Evolutionary conservation across 2,113 vertebrate genomes (phyloP).

Genomic region (Scatophagus argus): DNA sequence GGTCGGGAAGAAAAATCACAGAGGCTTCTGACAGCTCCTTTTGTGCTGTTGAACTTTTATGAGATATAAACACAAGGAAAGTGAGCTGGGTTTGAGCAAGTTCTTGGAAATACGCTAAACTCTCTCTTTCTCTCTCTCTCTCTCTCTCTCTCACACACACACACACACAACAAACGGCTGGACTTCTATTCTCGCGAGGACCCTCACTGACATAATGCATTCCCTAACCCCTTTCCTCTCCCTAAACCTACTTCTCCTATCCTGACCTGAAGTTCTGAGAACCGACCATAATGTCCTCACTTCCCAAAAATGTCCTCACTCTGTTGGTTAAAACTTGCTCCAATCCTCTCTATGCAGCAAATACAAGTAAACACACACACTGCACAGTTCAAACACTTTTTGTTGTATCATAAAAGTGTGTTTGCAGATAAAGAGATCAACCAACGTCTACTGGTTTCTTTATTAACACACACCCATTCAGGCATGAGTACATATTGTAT

Average conservation of each 20-base stretch:
- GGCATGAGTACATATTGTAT: constrained; percentile 38
- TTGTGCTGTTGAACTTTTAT: constrained; percentile 59
- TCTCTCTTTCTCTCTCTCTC: constrained; percentile 2
- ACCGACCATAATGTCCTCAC: too few relatives aligned
- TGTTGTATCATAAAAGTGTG: constrained; percentile 56
- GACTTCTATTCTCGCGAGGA: too few relatives aligned
- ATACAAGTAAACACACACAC: neutral
- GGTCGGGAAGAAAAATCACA: constrained; percentile 38
- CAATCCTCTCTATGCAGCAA: too few relatives aligned
- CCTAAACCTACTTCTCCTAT: too few relatives aligned
- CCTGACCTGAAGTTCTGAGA: too few relatives aligned
- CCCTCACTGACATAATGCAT: too few relatives aligned
- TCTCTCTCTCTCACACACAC: neutral
- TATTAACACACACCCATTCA: constrained; percentile 54
- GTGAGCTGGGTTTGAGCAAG: constrained; percentile 15
- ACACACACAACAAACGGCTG: constrained; percentile 16
- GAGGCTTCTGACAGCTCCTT: constrained; percentile 52
- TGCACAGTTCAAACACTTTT: constrained; percentile 51
- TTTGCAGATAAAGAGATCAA: constrained; percentile 27
- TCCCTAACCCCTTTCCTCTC: too few relatives aligned
- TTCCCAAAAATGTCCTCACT: too few relatives aligned
- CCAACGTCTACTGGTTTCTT: constrained; percentile 27
- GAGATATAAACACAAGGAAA: constrained; percentile 59
- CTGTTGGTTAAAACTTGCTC: too few relatives aligned
- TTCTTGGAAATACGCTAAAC: constrained; percentile 20